These are phyloP conservation scores for Tupiocoris notatus DNA, from an alignment of 2,888 invertebrate genomes.

Conservation along the genomic window DNA sequence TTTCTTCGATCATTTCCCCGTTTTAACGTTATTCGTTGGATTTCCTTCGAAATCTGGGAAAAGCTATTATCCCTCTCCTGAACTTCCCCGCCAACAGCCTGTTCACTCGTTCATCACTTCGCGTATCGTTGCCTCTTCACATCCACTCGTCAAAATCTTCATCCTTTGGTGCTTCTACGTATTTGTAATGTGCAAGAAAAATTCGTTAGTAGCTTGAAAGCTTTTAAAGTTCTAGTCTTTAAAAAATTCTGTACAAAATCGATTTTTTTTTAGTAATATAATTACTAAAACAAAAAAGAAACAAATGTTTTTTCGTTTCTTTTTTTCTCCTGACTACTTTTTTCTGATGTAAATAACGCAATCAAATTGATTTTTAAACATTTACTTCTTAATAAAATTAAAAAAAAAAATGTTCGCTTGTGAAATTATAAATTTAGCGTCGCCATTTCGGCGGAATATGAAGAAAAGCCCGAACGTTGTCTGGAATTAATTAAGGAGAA, in stretches of 20 bases:
- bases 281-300: slow-evolving; percentile 32
- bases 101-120: no score
- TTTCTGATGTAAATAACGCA: slow-evolving; percentile 29
- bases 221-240: slow-evolving; percentile 48
- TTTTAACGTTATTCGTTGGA: no score
- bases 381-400: slow-evolving; percentile 4
- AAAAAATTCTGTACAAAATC: slow-evolving; percentile 47
- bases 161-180: slow-evolving; percentile 41
- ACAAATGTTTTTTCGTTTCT: slow-evolving; percentile 22
- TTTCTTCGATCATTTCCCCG: no score
- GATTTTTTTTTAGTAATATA: slow-evolving; percentile 32
- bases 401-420: neutral
- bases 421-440: neutral
- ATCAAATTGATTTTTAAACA: slow-evolving; percentile 27
- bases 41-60: no score
- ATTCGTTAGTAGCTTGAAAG: slow-evolving; percentile 47
- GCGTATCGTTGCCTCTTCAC: neutral
- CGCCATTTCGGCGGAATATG: neutral
- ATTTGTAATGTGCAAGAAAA: slow-evolving; percentile 43
- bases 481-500: neutral
- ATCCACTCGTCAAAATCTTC: slow-evolving; percentile 28
- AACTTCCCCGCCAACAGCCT: no score
- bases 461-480: neutral
- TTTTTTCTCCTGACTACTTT: no score
- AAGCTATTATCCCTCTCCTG: no score